phyloP scores from a whole-genome alignment of 64 coral and sea anemone genomes.

The Astreopora myriophthalma region DNA sequence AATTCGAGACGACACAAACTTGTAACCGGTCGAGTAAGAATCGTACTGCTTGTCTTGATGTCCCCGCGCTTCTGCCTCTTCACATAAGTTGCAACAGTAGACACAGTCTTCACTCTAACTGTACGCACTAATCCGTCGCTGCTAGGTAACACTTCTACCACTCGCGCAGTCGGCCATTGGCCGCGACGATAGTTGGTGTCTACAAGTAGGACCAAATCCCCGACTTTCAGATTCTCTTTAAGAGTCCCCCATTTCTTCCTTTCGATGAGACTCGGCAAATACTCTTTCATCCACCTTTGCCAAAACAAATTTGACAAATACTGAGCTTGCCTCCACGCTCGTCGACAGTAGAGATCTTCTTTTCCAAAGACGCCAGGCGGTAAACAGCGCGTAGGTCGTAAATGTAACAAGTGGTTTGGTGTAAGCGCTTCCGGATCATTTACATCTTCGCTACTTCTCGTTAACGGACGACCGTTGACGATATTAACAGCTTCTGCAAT shows the following conservation, averaged over 20 bases:
- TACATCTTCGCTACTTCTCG: not conserved
- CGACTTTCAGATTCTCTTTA: slow-evolving; percentile 27
- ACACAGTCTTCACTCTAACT: not conserved
- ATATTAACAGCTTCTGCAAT: slow-evolving; percentile 39
- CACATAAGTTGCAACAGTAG: slow-evolving; percentile 1
- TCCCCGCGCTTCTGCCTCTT: slow-evolving; percentile 6
- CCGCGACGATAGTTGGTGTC: slow-evolving; percentile 42
- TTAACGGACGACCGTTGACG: slow-evolving; percentile 23
- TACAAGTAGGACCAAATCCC: slow-evolving; percentile 40
- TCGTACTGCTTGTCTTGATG: too few species aligned
- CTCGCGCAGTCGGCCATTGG: slow-evolving; percentile 40
- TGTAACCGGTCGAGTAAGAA: too few species aligned
- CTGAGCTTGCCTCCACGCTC: slow-evolving; percentile 34
- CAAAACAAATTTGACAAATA: slow-evolving; percentile 39
- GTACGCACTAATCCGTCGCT: slow-evolving; percentile 12
- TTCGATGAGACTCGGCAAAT: slow-evolving; percentile 34
- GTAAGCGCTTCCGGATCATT: slow-evolving; percentile 31
- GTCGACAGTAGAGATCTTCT: not conserved
- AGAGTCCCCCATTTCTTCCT: slow-evolving; percentile 35
- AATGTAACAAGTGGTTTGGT: slow-evolving; percentile 49
- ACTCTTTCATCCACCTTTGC: slow-evolving; percentile 29
- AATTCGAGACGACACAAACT: too few species aligned
- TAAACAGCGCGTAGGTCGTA: slow-evolving; percentile 10
- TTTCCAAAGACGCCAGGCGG: not conserved
- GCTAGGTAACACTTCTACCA: slow-evolving; percentile 16